A percentile compares a stretch with the other conserved stretches of the same genome.
These are phyloP conservation scores for Trichacis sp. DNA, from an alignment of 2,888 invertebrate genomes.

Conservation along the genomic window DNA sequence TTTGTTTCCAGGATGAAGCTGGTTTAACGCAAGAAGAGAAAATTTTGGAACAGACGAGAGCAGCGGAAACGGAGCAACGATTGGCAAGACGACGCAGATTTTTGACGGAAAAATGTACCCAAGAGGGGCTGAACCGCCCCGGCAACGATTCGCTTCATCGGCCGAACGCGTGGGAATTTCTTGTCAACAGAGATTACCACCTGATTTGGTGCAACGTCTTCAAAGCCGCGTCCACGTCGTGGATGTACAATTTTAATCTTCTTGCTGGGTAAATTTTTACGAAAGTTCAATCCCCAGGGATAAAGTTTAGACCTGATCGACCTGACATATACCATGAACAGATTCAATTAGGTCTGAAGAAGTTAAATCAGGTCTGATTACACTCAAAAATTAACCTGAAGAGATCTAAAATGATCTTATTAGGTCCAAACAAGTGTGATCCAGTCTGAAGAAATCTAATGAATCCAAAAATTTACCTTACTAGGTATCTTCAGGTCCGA, in stretches of 20 bases:
- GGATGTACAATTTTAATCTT: conserved; percentile 92
- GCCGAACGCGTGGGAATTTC: conserved; percentile 88
- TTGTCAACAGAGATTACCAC: conserved; percentile 83
- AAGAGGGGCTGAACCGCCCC: conserved; percentile 73
- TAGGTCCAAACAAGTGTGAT: no score
- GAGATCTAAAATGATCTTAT: no score
- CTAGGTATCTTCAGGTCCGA: no score
- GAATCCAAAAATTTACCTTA: no score
- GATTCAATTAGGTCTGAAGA: no score
- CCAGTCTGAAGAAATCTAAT: no score
- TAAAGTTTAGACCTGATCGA: no score
- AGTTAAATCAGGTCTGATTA: no score
- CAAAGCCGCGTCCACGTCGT: conserved; percentile 87
- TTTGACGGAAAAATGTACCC: conserved; percentile 74
- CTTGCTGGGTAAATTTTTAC: conserved; percentile 80
- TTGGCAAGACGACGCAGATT: conserved; percentile 74
- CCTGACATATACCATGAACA: no score
- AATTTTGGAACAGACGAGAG: conserved; percentile 69
- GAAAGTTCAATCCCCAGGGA: no score
- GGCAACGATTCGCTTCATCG: conserved; percentile 74
- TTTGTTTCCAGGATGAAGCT: conserved; percentile 52
- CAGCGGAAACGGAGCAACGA: conserved; percentile 74
- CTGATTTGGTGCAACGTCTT: conserved; percentile 86
- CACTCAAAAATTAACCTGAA: no score
- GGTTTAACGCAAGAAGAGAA: conserved; percentile 61